Conservation (phyloP, 2,797 vertebrate genomes). For the Schizopygopsis pylzovi region DNA sequence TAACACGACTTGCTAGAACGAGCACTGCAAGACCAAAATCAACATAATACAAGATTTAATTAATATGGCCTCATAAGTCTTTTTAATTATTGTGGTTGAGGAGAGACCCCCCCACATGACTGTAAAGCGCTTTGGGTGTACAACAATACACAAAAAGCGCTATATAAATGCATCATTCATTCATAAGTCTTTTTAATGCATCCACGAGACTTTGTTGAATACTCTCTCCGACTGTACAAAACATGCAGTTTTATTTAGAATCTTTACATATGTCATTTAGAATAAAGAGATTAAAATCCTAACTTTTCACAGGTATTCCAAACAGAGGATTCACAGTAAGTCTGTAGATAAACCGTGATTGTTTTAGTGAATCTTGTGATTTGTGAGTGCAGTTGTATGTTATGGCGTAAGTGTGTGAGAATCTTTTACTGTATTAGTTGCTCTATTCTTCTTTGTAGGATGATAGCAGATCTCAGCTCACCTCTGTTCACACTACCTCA, state of each 20-base stretch:
- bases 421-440: neutral
- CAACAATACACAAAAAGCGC: too few species aligned
- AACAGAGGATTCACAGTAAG: constrained; percentile 78
- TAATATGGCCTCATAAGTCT: neutral
- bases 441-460: constrained; percentile 59
- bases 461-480: constrained; percentile 70
- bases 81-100: too few species aligned
- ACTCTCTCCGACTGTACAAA: neutral
- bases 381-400: constrained; percentile 2
- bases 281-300: neutral
- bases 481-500: constrained; percentile 70
- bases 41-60: neutral
- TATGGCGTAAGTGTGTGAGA: neutral
- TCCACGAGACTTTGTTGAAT: neutral
- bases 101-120: too few species aligned
- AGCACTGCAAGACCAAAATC: neutral
- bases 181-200: neutral
- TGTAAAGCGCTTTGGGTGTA: too few species aligned
- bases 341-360: constrained; percentile 35
- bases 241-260: neutral
- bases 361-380: neutral
- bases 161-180: too few species aligned
- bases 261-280: neutral
- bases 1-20: neutral
- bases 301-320: constrained; percentile 75